Base-by-base conservation (phyloP, 2,113 vertebrate species). In the Urocynchramus pylzowi region DNA sequence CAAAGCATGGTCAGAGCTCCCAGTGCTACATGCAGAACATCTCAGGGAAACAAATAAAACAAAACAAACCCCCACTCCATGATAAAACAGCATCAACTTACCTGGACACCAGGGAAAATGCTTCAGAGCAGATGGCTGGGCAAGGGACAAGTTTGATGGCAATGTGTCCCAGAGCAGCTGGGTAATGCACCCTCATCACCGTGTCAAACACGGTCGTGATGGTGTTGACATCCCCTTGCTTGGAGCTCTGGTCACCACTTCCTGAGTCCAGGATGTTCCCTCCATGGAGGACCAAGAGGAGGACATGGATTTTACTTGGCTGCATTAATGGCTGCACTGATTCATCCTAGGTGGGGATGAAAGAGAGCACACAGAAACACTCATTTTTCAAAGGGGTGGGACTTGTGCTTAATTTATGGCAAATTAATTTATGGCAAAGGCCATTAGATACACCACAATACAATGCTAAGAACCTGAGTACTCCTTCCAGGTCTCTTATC, bases 241-340 rank as follows among this genome's bases (percentile, higher is more conserved):
- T 99, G 93, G 99, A 99, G 98, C 97, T 99, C 96, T 98, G 99
- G 93, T 99, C 99, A 17, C 99, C 99, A 2, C 98, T 95, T n/a
- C 99, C 99, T 3, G 99, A 99, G 91, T 99, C 99, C 98, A 99
- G 98, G 97, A 99, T 99, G 98, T 99, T 99, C 22, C 99, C 99
- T 27, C 99, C 99, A 0, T 99, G 99, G 50, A 99, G 98, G 47
- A 99, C 98, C 98, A 99, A 91, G 94, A 99, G 98, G 68, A 99
- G 98, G 91, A 99, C 99, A 1, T 99, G 99, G 95, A 99, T 98
- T 97, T 99, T 99, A 94, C 98, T 99, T 47, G 99, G 97, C 53
- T 99, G 99, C 67, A 96, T 93, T 80, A 98, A 96, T 12, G 98
- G 98, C 95, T 98, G 98, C 21, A 97, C 98, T 3, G 97, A 97